Conservation (phyloP, 1,140 invertebrate species). For the Cryptotermes secundus region DNA sequence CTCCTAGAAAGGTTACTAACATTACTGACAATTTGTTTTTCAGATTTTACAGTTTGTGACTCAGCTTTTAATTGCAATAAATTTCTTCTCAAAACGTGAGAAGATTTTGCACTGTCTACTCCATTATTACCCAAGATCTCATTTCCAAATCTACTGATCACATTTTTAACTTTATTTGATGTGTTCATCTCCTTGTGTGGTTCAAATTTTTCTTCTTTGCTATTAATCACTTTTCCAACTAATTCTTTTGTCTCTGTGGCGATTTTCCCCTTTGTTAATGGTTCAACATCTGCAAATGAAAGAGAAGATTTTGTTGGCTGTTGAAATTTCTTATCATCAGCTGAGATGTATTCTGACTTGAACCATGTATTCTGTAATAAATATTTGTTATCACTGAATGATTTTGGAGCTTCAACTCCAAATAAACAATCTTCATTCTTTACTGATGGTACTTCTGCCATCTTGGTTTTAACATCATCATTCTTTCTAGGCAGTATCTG, state of each 20-base stretch:
- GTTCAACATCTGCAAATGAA: neutral
- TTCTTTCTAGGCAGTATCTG: neutral
- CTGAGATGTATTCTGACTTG: neutral
- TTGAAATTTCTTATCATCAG: neutral
- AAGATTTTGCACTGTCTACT: neutral
- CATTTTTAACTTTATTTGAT: neutral
- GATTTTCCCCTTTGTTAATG: neutral
- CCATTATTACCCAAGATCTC: neutral
- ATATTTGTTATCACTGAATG: neutral
- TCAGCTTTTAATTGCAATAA: neutral
- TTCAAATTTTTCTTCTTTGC: neutral
- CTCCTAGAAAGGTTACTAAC: neutral
- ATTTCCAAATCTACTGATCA: neutral
- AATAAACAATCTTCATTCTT: no score
- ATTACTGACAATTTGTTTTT: neutral
- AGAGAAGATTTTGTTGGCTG: neutral
- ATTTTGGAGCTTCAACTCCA: neutral
- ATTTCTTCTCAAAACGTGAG: neutral
- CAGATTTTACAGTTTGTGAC: neutral
- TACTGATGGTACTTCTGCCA: neutral
- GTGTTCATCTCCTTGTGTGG: neutral
- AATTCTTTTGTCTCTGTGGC: neutral
- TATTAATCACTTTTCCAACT: neutral
- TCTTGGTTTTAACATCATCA: neutral
- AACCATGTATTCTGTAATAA: neutral